A percentile compares a stretch with the other conserved stretches of the same genome.
Evolutionary conservation across 2,113 vertebrate genomes (phyloP).

Genomic region (Benitochromis conjunctus): DNA sequence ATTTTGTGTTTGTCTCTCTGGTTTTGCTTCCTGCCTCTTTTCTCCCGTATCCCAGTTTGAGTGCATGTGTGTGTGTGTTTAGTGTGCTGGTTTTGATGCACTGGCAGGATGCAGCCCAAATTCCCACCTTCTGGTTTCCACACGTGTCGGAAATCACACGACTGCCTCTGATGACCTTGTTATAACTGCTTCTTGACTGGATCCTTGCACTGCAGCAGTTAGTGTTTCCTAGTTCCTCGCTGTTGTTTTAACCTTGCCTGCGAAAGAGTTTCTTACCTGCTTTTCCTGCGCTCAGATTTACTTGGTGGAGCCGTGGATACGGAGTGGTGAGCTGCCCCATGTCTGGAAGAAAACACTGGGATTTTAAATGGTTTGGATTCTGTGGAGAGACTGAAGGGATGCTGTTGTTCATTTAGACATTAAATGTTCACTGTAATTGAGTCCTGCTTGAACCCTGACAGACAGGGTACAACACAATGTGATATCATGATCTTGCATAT

Average conservation of each 20-base stretch:
- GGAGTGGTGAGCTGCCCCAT: no score
- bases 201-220: not conserved
- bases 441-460: not conserved
- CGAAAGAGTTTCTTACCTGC: not conserved
- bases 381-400: not conserved
- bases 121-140: not conserved
- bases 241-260: not conserved
- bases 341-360: not conserved
- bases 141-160: not conserved
- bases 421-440: not conserved
- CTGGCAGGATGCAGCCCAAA: not conserved
- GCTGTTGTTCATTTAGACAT: not conserved
- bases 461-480: not conserved
- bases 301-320: not conserved
- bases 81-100: not conserved
- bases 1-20: not conserved
- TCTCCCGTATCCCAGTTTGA: not conserved
- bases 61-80: not conserved
- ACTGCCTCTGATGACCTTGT: not conserved
- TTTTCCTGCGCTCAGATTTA: not conserved
- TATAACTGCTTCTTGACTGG: not conserved
- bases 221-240: not conserved
- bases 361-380: not conserved
- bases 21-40: not conserved
- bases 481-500: not conserved